phyloP scores from a whole-genome alignment of 2,888 invertebrate species.

The Rhamnusium bicolor region DNA sequence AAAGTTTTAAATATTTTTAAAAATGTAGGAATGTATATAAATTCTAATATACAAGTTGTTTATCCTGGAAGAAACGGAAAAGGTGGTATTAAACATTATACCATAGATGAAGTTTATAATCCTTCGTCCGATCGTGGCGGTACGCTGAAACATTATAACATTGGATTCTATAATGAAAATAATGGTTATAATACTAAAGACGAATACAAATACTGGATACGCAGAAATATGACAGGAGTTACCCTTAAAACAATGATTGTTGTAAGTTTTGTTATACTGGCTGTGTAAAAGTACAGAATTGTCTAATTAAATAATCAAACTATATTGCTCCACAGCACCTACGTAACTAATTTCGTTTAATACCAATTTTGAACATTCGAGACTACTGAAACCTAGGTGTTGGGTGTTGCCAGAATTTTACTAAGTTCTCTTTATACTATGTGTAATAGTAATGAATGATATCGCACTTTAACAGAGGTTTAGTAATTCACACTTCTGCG shows the following conservation, averaged over 20 bases:
- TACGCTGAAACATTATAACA: conserved; percentile 36
- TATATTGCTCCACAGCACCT: too few species aligned
- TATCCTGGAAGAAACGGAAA: conserved; percentile 34
- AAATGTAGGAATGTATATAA: conserved; percentile 53
- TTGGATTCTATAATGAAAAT: conserved; percentile 51
- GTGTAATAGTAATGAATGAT: too few species aligned
- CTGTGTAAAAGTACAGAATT: neutral
- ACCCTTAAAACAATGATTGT: conserved; percentile 57
- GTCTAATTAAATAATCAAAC: too few species aligned
- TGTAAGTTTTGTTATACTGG: conserved; percentile 51
- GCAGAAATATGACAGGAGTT: conserved; percentile 62
- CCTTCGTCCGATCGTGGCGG: conserved; percentile 57
- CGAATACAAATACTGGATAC: conserved; percentile 54
- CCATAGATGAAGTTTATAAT: conserved; percentile 58
- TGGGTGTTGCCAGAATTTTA: too few species aligned
- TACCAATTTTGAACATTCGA: too few species aligned
- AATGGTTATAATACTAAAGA: conserved; percentile 45
- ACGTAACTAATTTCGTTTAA: too few species aligned
- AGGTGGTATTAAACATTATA: conserved; percentile 6
- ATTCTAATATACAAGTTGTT: conserved; percentile 56
- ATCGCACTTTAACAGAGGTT: too few species aligned
- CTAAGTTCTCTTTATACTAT: too few species aligned
- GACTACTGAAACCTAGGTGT: too few species aligned
- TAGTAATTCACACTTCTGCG: too few species aligned
- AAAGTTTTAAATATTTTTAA: conserved; percentile 49